These are phyloP conservation scores for Hippocampus barbouri DNA, from an alignment of 2,113 vertebrate genomes.

Conservation along the genomic window DNA sequence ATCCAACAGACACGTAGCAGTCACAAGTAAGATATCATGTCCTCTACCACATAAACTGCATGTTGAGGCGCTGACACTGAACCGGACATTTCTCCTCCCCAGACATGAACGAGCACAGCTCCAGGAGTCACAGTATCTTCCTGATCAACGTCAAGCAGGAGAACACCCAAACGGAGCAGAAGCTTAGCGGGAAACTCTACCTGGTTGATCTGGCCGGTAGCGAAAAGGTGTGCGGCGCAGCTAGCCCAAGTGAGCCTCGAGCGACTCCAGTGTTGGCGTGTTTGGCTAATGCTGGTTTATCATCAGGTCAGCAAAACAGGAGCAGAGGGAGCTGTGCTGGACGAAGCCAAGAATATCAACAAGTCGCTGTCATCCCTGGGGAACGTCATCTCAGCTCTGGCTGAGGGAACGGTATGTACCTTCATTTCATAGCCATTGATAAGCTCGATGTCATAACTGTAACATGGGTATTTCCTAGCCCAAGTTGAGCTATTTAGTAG, in stretches of 20 bases:
- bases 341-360: conserved; percentile 98
- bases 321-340: conserved; percentile 92
- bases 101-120: conserved; percentile 99
- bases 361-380: conserved; percentile 95
- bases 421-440: not conserved
- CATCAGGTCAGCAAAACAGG: conserved; percentile 97
- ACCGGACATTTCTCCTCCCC: not conserved
- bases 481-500: too few species aligned
- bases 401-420: conserved; percentile 87
- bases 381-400: conserved; percentile 95
- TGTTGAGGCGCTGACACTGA: not conserved
- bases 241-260: too few species aligned
- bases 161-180: conserved; percentile 96
- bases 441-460: not conserved
- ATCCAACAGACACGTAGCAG: conserved; percentile 94
- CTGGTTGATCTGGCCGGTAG: conserved; percentile 97
- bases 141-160: conserved; percentile 98
- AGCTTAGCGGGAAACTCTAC: conserved; percentile 95
- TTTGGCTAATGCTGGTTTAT: not conserved
- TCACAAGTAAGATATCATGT: conserved; percentile 81
- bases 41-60: not conserved
- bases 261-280: not conserved
- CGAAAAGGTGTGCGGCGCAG: conserved; percentile 81
- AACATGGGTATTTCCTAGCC: not conserved
- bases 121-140: conserved; percentile 97